Percentiles rank a stretch among this genome's conserved stretches.
Conservation (phyloP, 1,140 invertebrate species). For the Scylla paramamosain region DNA sequence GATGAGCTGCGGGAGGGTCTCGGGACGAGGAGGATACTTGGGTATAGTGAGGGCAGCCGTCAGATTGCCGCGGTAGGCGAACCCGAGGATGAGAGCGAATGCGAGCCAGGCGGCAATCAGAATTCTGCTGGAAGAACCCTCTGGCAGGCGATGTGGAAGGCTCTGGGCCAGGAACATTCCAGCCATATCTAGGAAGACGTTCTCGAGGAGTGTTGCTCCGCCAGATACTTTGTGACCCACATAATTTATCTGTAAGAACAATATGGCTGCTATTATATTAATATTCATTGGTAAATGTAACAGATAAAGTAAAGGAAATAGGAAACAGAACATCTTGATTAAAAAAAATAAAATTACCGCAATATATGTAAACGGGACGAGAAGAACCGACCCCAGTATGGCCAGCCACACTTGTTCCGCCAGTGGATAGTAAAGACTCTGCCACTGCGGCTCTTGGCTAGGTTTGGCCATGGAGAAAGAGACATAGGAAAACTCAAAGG, state of each 20-base stretch:
- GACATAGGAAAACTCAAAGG: slow-evolving; percentile 38
- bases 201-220: background rate
- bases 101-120: slow-evolving; percentile 42
- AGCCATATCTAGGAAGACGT: background rate
- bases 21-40: slow-evolving; percentile 51
- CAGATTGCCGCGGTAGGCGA: slow-evolving; percentile 55
- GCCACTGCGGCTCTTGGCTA: slow-evolving; percentile 42
- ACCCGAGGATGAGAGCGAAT: slow-evolving; percentile 34
- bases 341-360: background rate
- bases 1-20: slow-evolving; percentile 35
- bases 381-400: background rate
- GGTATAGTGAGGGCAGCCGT: slow-evolving; percentile 62
- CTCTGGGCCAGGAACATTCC: slow-evolving; percentile 48
- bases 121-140: background rate
- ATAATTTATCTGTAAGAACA: no score
- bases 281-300: no score
- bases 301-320: no score
- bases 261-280: no score
- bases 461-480: slow-evolving; percentile 52
- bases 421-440: slow-evolving; percentile 57
- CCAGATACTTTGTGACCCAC: no score
- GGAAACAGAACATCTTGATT: no score
- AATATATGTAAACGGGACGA: background rate
- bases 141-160: background rate
- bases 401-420: slow-evolving; percentile 38